Evolutionary conservation across 2,888 invertebrate species (phyloP).

Genomic region (Entomobrya proxima): DNA sequence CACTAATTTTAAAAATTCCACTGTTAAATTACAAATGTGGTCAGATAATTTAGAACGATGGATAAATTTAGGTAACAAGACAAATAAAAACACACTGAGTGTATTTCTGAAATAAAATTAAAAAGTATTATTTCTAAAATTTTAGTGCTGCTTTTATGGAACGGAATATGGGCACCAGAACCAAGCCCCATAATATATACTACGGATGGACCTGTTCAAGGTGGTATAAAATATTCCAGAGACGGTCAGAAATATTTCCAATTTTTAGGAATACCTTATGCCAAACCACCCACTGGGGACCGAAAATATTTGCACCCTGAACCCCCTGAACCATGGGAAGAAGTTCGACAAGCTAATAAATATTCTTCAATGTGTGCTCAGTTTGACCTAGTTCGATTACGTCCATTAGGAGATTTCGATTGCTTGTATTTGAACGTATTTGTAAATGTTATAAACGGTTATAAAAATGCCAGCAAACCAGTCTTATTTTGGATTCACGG

Average conservation of each 20-base stretch:
- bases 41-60: too few relatives aligned
- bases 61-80: too few relatives aligned
- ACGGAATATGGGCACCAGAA: too few relatives aligned
- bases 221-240: background rate
- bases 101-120: too few relatives aligned
- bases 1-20: too few relatives aligned
- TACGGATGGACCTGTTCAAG: background rate
- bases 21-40: too few relatives aligned
- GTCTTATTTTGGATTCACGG: background rate
- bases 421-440: background rate
- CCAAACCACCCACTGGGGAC: background rate
- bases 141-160: too few relatives aligned
- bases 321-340: background rate
- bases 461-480: background rate
- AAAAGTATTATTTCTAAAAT: too few relatives aligned
- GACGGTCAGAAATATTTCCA: background rate
- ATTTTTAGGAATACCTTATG: conserved; percentile 8
- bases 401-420: background rate
- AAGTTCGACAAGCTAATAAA: background rate
- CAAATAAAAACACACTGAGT: too few relatives aligned
- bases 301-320: background rate
- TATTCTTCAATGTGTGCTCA: background rate
- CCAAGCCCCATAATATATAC: background rate
- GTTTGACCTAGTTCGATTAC: background rate
- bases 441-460: background rate